These are phyloP conservation scores for Ancistrus triradiatus DNA, from an alignment of 2,113 vertebrate species.

Conservation along the genomic window DNA sequence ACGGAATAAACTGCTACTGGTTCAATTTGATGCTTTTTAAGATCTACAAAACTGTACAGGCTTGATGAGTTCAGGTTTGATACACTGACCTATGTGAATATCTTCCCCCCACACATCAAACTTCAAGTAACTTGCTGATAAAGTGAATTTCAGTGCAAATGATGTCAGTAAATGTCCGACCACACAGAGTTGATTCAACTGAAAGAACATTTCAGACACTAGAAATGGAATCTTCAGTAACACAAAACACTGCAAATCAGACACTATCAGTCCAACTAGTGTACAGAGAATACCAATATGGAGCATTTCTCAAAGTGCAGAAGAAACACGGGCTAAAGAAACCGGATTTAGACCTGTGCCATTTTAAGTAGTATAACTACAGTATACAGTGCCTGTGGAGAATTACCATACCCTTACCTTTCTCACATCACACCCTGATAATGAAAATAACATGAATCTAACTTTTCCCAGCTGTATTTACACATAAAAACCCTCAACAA, in stretches of 20 bases:
- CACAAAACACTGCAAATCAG: not conserved
- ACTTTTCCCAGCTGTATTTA: too few species aligned
- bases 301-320: constrained; percentile 23
- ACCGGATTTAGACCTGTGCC: not conserved
- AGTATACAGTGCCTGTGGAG: too few species aligned
- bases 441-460: too few species aligned
- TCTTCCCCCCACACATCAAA: constrained; percentile 40
- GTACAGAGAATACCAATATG: constrained; percentile 4
- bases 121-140: constrained; percentile 68
- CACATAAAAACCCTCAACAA: too few species aligned
- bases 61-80: too few species aligned
- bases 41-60: not conserved
- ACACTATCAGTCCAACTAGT: not conserved
- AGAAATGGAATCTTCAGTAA: not conserved
- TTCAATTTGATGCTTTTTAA: not conserved
- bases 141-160: constrained; percentile 73
- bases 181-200: constrained; percentile 5
- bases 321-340: constrained; percentile 12
- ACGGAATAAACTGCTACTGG: not conserved
- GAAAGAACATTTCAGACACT: constrained; percentile 17
- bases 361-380: too few species aligned
- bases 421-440: too few species aligned
- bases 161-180: constrained; percentile 45
- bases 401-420: too few species aligned
- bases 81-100: constrained; percentile 12